Evolutionary conservation across 1,140 invertebrate species (phyloP).

Genomic region (Ceratitis capitata): DNA sequence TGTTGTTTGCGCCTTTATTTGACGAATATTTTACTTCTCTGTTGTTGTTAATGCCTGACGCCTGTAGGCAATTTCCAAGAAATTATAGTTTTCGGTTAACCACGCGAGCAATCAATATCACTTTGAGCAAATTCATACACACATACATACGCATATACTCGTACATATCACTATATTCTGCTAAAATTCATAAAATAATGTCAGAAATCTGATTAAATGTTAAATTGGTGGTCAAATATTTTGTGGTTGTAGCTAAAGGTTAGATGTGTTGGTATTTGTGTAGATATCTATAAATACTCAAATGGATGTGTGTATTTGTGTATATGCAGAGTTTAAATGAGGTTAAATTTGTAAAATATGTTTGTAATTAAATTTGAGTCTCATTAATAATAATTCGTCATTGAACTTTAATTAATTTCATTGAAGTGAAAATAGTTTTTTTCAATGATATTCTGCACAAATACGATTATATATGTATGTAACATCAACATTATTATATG

Average conservation of each 20-base stretch:
- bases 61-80: not conserved
- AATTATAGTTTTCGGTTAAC: conserved; percentile 23
- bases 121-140: not conserved
- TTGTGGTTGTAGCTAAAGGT: not conserved
- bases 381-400: not conserved
- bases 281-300: no score
- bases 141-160: no score
- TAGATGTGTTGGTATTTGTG: not conserved
- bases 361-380: not conserved
- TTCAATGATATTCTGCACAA: no score
- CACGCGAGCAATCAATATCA: conserved; percentile 31
- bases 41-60: not conserved
- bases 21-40: not conserved
- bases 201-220: conserved; percentile 10
- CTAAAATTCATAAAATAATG: not conserved
- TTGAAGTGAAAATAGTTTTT: not conserved
- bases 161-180: not conserved
- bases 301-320: not conserved
- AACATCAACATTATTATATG: no score
- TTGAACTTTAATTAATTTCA: not conserved
- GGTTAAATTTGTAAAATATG: not conserved
- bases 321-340: not conserved
- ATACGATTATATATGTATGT: no score
- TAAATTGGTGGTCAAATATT: not conserved
- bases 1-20: not conserved